phyloP scores from a whole-genome alignment of 1,140 invertebrate species.

The Dryas iulia region DNA sequence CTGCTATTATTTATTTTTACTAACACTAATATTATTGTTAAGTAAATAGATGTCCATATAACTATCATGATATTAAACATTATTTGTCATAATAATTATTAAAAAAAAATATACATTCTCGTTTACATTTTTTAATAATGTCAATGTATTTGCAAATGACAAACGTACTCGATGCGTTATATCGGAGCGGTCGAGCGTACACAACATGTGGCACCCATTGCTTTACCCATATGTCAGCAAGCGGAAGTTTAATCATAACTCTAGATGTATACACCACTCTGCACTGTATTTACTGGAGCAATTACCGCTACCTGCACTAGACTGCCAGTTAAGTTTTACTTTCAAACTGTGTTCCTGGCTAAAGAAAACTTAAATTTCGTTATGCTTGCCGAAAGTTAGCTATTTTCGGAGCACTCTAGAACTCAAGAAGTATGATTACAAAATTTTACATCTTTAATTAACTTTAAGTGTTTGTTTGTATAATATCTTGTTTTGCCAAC shows the following conservation, averaged over 20 bases:
- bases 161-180: background rate
- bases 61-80: no score
- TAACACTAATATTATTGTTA: no score
- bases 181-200: conserved; percentile 19
- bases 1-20: no score
- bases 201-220: conserved; percentile 25
- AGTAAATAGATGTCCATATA: no score
- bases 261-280: conserved; percentile 21
- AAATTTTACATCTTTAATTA: background rate
- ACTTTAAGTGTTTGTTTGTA: background rate
- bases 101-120: background rate
- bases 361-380: conserved; percentile 17
- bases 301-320: conserved; percentile 27
- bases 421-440: background rate
- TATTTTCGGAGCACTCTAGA: background rate
- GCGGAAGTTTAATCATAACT: conserved; percentile 34
- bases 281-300: conserved; percentile 25
- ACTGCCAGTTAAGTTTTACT: conserved; percentile 19
- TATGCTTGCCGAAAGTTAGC: background rate
- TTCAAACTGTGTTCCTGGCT: conserved; percentile 12
- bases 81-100: background rate
- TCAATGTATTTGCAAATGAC: background rate
- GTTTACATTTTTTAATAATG: background rate
- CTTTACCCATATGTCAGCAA: conserved; percentile 25
- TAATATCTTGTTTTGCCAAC: background rate